Evolutionary conservation across 2,888 invertebrate species (phyloP), one percentile per base, ranked within the genome.

Genomic region (Lissonota sp.): DNA sequence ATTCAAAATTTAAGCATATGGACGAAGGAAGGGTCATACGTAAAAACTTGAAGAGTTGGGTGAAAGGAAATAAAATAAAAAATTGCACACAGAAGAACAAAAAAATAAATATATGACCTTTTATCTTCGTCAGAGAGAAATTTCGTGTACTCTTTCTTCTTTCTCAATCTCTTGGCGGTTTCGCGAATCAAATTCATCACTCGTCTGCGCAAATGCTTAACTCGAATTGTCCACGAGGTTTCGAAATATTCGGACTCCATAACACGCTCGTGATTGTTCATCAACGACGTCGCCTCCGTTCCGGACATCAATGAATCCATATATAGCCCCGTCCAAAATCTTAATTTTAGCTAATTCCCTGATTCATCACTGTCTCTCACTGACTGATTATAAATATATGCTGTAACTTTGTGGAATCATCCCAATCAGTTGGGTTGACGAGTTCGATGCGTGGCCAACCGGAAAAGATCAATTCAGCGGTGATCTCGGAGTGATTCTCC

Each of bases 81-180:
- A 26, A 26, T 26, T 26, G 3, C 3, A 26, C 26, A 26, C 3
- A 26, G 3, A 26, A 2, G 3, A 26, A 26, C 26, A 26, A 26
- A 26, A 26, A 26, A 26, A 2, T 26, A 26, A n/a, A 2, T 26
- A 26, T 26, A 26, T 26, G 26, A 95, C 95, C 95, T 95, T 93
- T 94, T 94, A 89, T 96, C 96, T 87, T 96, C 96, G 40, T 96
- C 96, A 2, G 95, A 94, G 55, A 95, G 92, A 90, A 96, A 94
- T 86, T 94, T 93, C 84, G 94, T 93, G 90, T 96, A 96, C 49
- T 95, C 95, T 87, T 93, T 91, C 84, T 93, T 94, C 80, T 93
- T 94, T 6, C 94, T 81, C 70, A 85, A 87, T 73, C 85, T 88
- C 39, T 87, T 82, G 0, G 87, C 82, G 12, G 84, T 64, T 1